Conservation (phyloP, 2,113 vertebrate species). For the Leuciscus idus region DNA sequence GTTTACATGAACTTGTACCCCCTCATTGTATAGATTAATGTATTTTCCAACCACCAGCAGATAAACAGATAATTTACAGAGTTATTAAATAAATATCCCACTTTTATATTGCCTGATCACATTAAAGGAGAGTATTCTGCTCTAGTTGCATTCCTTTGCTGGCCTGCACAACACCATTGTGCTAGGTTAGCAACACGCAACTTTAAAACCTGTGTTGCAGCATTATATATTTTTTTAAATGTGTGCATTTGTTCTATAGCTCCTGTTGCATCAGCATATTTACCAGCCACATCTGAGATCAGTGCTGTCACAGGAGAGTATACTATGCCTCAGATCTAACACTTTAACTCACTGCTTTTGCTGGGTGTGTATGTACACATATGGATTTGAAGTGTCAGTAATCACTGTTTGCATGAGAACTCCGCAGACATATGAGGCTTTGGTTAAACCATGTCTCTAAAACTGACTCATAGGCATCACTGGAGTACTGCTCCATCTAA, state of each 20-base stretch:
- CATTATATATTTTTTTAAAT: neutral
- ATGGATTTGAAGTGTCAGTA: conserved; percentile 2
- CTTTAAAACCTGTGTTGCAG: neutral
- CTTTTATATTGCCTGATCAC: neutral
- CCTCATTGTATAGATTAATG: neutral
- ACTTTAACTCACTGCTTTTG: neutral
- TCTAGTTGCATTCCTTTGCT: neutral
- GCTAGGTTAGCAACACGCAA: neutral
- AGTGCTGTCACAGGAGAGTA: neutral
- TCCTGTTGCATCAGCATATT: neutral
- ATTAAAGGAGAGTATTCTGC: neutral
- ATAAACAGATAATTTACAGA: neutral
- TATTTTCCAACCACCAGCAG: neutral
- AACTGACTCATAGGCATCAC: neutral
- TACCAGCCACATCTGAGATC: conserved; percentile 12
- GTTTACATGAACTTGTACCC: neutral
- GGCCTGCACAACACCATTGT: neutral
- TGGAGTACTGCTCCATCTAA: conserved; percentile 1
- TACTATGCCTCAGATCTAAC: neutral
- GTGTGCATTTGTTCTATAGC: neutral
- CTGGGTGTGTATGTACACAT: neutral
- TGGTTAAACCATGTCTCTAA: neutral
- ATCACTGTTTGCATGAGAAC: neutral
- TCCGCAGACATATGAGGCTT: neutral
- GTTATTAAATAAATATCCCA: neutral